Conservation (phyloP, 2,113 vertebrate genomes). For the Thalassarche chlororhynchos region DNA sequence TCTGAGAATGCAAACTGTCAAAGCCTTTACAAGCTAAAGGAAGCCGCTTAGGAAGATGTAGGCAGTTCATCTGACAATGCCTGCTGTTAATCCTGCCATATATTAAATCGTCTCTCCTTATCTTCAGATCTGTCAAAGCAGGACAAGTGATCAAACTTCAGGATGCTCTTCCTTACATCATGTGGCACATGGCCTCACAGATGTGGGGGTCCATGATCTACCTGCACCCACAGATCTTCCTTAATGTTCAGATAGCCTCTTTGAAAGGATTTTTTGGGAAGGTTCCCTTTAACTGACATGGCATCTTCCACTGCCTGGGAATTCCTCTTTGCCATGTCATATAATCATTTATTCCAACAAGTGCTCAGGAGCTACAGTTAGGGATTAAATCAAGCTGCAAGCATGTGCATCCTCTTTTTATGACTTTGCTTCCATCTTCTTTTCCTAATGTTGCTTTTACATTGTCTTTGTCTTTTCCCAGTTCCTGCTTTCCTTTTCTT, state of each 20-base stretch:
- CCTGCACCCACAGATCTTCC: neutral
- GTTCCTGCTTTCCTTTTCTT: neutral
- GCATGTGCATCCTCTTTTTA: neutral
- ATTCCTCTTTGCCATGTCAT: neutral
- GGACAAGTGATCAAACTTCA: neutral
- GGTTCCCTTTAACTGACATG: neutral
- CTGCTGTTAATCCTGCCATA: neutral
- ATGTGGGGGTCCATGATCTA: accelerated
- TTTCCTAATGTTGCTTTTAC: neutral
- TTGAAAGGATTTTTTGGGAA: neutral
- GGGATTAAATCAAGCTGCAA: neutral
- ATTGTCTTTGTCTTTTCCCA: neutral
- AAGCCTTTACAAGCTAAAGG: conserved; percentile 11
- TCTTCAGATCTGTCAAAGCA: neutral
- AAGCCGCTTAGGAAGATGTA: neutral
- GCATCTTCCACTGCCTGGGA: neutral
- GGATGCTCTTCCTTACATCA: neutral
- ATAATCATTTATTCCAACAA: neutral
- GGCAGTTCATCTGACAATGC: conserved; percentile 7
- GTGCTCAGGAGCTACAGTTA: neutral
- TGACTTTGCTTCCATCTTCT: neutral
- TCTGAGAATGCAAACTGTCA: conserved; percentile 27
- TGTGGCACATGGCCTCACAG: neutral
- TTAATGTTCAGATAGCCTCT: neutral
- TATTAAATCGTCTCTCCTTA: neutral